A percentile compares a stretch with the other conserved stretches of the same genome.
These are phyloP conservation scores for Lasioglossum morio DNA, from an alignment of 2,888 invertebrate genomes.

Conservation along the genomic window DNA sequence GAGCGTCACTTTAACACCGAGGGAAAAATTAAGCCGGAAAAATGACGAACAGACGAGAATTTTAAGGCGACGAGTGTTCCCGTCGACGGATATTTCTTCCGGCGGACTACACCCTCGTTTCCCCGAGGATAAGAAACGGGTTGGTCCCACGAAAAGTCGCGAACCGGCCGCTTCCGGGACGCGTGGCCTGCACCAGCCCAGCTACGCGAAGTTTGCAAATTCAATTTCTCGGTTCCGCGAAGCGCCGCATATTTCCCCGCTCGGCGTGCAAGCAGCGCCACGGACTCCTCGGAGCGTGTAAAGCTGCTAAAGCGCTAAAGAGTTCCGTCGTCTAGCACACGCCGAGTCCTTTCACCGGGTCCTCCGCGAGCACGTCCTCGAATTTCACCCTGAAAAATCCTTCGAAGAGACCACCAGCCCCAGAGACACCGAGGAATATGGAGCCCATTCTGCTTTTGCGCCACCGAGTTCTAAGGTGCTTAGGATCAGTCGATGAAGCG, in stretches of 20 bases:
- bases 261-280: slow-evolving; percentile 17
- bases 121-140: slow-evolving; percentile 1
- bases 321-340: slow-evolving; percentile 56
- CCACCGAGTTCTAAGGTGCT: slow-evolving; percentile 43
- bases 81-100: neutral
- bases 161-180: slow-evolving; percentile 22
- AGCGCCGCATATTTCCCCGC: slow-evolving; percentile 69
- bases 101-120: neutral
- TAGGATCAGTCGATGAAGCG: slow-evolving; percentile 44
- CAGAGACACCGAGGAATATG: slow-evolving; percentile 14
- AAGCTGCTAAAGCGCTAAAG: slow-evolving; percentile 70
- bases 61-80: neutral
- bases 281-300: slow-evolving; percentile 67
- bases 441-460: slow-evolving; percentile 4
- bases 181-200: slow-evolving; percentile 22
- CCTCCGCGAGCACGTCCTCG: slow-evolving; percentile 44
- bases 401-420: slow-evolving; percentile 25
- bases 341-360: slow-evolving; percentile 54
- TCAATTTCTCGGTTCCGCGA: slow-evolving; percentile 73
- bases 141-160: slow-evolving; percentile 49
- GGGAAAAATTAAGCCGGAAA: neutral
- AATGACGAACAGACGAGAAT: neutral
- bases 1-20: neutral
- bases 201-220: slow-evolving; percentile 68
- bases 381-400: slow-evolving; percentile 62